Base-by-base conservation (phyloP, 2,113 vertebrate species). In the Tachycineta bicolor region DNA sequence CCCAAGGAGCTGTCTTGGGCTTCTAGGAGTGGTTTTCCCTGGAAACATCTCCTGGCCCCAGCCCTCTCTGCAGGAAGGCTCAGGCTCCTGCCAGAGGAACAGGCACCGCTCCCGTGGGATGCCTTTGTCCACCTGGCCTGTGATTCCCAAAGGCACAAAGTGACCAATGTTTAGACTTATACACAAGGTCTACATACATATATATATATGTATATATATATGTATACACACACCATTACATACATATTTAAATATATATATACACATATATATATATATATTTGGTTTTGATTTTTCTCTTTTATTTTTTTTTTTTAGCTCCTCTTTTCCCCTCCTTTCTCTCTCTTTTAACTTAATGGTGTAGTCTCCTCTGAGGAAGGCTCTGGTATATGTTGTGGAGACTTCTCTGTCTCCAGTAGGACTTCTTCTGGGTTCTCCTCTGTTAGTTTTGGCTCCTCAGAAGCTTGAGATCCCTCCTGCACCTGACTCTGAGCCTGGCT, bases 401-500 rank as follows among this genome's bases (percentile, higher is more conserved):
- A 60, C 67, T 98, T 95, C 19, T 92, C 76, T 17, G 77, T 67
- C 62, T 97, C 91, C n/a, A 67, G 28, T 9, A 95, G 63, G 23
- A 97, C 96, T 87, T 98, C 94, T 31, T 98, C 93, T 39, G 98
- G 96, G 43, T 98, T 98, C 37, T 96, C 96, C 67, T 97, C 91
- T 46, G 70, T 75, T 65, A 79, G 23, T 78, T 89, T 46, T 49
- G 76, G 64, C 56, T 97, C 93, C 76, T 96, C 41, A 0, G 52
- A 53, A 7, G 25, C 82, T 74, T 90, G 94, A 63, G 46, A 83
- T 75, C 67, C 78, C 31, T 96, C 92, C 25, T 12, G 58, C 9
- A 5, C 25, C 82, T 98, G 98, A 52, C 98, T 97, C 77, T 98
- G 98, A 23, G 97, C 97, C 90, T 98, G 93, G 93, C 97, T 98